Base-by-base conservation (phyloP, 2,797 vertebrate species). In the Eidolon dupreanum region DNA sequence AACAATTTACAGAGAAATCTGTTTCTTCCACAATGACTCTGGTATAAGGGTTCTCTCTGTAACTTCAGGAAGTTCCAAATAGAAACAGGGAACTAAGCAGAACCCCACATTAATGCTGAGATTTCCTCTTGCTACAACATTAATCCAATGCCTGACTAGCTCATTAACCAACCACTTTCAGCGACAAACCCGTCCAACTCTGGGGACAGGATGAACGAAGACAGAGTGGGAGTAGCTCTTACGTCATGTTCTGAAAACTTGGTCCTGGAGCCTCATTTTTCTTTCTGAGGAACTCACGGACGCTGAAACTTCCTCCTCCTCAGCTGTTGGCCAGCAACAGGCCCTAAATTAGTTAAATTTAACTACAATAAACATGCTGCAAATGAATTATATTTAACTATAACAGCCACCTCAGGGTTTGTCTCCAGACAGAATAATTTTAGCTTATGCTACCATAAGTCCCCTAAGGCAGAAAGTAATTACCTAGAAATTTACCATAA, bases 331-430 rank as follows among this genome's bases (percentile, higher is more conserved):
- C 87, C 93, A 94, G 96, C 78, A 96, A 96, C 65, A 73, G 83
- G 91, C 87, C 89, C 82, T 75, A 93, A 93, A 93, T 95, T 94
- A 90, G 95, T 94, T 94, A 93, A 93, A 97, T 96, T 93, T 97
- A 97, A 96, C 97, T 81, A 55, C 79, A 96, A 93, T 77, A 97
- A 96, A 97, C 95, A 93, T 51, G 75, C 16, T 46, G 96, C 79
- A 96, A 96, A 91, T 59, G 92, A 96, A 90, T 89, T 97, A 94
- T 93, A 97, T 94, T 97, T 96, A 97, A 97, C 97, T 97, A 31
- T 51, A 96, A 65, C 96, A 87, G 57, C 87, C 87, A 97, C 97
- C 87, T 92, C 96, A 92, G 73, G 93, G 94, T 93, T 96, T 92
- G 88, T 96, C 95, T 97, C 4, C 8, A 97, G 93, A 94, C 28